Evolutionary conservation across 2,888 invertebrate genomes (phyloP).

Genomic region (Apodemia hepburni): DNA sequence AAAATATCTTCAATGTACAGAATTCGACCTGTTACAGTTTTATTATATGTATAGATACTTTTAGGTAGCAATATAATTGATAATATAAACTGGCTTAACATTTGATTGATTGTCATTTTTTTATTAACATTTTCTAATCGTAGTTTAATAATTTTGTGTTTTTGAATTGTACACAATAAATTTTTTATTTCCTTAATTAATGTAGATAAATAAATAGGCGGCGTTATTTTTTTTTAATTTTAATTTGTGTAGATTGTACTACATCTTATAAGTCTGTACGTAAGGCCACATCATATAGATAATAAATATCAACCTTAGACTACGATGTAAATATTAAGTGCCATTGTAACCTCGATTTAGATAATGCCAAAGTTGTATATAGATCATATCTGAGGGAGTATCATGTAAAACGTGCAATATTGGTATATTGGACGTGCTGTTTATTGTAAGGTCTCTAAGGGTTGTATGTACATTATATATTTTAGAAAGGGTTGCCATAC

Average conservation of each 20-base stretch:
- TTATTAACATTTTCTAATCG: not conserved
- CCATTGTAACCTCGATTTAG: conserved; percentile 48
- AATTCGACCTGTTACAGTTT: too few species aligned
- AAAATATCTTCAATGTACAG: too few species aligned
- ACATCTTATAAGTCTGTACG: not conserved
- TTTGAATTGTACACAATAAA: not conserved
- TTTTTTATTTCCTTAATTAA: not conserved
- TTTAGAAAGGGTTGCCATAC: conserved; percentile 15
- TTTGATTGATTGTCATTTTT: not conserved
- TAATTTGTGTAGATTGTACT: not conserved
- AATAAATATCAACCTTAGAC: conserved; percentile 24
- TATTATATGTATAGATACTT: too few species aligned
- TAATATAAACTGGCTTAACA: too few species aligned
- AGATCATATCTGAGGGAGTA: conserved; percentile 28
- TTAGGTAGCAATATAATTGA: too few species aligned
- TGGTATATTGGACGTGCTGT: conserved; percentile 4
- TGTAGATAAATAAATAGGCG: not conserved
- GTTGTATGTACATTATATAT: conserved; percentile 19
- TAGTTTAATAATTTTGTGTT: not conserved
- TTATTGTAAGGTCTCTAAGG: conserved; percentile 18
- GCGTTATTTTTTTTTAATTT: not conserved
- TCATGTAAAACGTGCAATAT: conserved; percentile 12
- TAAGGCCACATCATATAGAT: conserved; percentile 4
- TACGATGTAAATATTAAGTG: conserved; percentile 43
- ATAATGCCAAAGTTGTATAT: conserved; percentile 76